Conservation (phyloP, 1,140 invertebrate species). For the Melipona quadrifasciata region DNA sequence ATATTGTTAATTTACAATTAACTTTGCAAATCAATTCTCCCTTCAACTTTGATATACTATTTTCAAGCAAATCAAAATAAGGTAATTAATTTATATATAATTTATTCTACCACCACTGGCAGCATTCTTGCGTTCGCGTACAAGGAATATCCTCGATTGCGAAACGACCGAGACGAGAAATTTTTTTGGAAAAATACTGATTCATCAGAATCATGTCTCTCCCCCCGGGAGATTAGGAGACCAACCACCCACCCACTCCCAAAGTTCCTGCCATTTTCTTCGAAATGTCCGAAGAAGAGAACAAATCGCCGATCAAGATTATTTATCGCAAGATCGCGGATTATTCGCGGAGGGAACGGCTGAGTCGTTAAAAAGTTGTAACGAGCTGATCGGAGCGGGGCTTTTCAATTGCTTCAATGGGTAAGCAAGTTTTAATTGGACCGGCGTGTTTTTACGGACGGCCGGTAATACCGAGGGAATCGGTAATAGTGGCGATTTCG, state of each 20-base stretch:
- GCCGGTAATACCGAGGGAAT: not conserved
- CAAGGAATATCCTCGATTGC: too few relatives aligned
- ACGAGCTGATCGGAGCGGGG: not conserved
- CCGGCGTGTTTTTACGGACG: not conserved
- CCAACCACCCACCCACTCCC: not conserved
- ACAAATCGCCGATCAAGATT: not conserved
- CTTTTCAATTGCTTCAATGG: slow-evolving; percentile 7
- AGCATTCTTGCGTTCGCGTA: too few relatives aligned
- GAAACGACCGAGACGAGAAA: too few relatives aligned
- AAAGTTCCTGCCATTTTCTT: not conserved
- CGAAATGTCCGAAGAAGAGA: not conserved
- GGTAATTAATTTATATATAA: too few relatives aligned
- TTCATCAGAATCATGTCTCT: too few relatives aligned
- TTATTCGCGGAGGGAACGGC: not conserved
- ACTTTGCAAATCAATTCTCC: too few relatives aligned
- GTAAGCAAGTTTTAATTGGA: slow-evolving; percentile 29
- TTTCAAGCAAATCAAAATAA: too few relatives aligned
- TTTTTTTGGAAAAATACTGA: too few relatives aligned
- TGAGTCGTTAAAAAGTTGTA: slow-evolving; percentile 16
- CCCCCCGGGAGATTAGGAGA: too few relatives aligned
- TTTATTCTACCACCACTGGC: too few relatives aligned
- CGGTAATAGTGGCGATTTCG: slow-evolving; percentile 1
- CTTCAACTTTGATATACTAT: too few relatives aligned
- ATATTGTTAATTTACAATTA: too few relatives aligned
- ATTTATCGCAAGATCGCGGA: not conserved